Base-by-base conservation (phyloP, 2,797 vertebrate genomes). In the Lithobates pipiens region DNA sequence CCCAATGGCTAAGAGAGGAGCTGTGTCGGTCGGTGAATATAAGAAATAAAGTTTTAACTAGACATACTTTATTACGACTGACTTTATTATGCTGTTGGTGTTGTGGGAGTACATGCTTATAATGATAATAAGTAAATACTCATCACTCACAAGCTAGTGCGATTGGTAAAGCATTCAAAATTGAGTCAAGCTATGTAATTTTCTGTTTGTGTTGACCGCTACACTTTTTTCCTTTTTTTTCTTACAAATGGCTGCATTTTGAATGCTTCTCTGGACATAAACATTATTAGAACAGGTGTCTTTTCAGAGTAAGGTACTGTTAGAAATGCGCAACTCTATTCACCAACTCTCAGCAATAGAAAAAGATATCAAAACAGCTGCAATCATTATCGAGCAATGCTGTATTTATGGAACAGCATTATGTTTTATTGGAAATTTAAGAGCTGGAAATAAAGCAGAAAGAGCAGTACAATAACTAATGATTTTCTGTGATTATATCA, bases 341-440 rank as follows among this genome's bases (percentile, higher is more conserved):
- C 75, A 73, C 32, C 39, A 25, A 18, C 77, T 76, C 74, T 46
- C 18, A 65, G 42, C 67, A 71, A 77, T 27, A 77, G 69, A 76
- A 76, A 82, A 72, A 86, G 85, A 87, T 83, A 87, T 87, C 85
- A 87, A 34, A 70, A 29, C 15, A 73, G n/a, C 50, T 32, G 46
- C 68, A 65, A 84, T 84, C 46, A 87, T 80, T 84, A 83, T 87
- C 67, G 86, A 84, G 76, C 32, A 25, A 13, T 10, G 69, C 57
- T 61, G 78, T 86, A 87, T 87, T 87, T 87, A 87, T 87, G 76
- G 86, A 76, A 25, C 42, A 57, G 13, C 73, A 82, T 87, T 83
- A 87, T 75, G 71, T 68, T 87, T 87, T 87, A 87, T 84, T 84
- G 46, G n/a, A 61, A 71, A 25, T 87, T 73, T 87, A 83, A 87